Percentiles rank a stretch among this genome's conserved stretches.
Evolutionary conservation across 2,797 vertebrate species (phyloP).

Genomic region (Takifugu rubripes): DNA sequence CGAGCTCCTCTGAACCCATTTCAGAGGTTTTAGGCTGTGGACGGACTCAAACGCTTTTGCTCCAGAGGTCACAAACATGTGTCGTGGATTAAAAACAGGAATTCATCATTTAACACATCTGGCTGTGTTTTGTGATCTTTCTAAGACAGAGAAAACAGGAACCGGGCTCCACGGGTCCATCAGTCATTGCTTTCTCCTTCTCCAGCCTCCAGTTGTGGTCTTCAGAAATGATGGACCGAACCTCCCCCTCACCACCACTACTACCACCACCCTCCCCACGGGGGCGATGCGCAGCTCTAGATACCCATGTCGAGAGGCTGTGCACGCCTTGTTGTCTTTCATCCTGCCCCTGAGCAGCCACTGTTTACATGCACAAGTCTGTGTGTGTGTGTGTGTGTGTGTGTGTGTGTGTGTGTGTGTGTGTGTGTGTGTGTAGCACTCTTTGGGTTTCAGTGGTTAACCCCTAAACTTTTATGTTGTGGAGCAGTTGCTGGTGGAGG

Average conservation of each 20-base stretch:
- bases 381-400: slow-evolving; percentile 33
- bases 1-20: background rate
- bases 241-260: too few relatives aligned
- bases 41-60: background rate
- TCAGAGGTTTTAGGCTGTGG: background rate
- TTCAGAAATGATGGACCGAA: too few relatives aligned
- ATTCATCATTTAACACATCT: too few relatives aligned
- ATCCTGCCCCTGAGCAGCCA: slow-evolving; percentile 57
- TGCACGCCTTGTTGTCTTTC: slow-evolving; percentile 58
- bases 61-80: background rate
- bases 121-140: too few relatives aligned
- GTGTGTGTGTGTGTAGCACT: slow-evolving; percentile 57
- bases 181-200: slow-evolving; percentile 56
- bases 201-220: background rate
- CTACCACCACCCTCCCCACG: too few relatives aligned
- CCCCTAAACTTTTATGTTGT: slow-evolving; percentile 68
- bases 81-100: too few relatives aligned
- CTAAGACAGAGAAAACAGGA: slow-evolving; percentile 14
- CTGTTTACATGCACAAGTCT: slow-evolving; percentile 64
- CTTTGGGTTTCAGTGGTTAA: slow-evolving; percentile 69
- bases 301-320: slow-evolving; percentile 8
- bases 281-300: too few relatives aligned
- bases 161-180: slow-evolving; percentile 42
- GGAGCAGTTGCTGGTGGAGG: background rate
- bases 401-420: slow-evolving; percentile 20